Evolutionary conservation across 2,797 vertebrate species (phyloP).

Genomic region (Choloepus didactylus): DNA sequence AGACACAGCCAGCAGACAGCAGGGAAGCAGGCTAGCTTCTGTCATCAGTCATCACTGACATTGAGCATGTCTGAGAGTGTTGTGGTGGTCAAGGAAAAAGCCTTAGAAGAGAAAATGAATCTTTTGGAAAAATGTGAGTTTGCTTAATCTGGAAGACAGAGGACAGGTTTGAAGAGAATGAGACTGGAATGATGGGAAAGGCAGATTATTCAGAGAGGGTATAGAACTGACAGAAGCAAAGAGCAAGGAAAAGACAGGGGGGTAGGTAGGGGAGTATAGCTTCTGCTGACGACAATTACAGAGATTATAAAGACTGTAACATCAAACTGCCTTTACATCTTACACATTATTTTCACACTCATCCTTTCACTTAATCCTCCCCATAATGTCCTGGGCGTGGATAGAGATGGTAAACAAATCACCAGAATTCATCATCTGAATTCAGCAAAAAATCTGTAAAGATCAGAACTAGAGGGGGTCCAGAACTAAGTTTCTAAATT

Average conservation of each 20-base stretch:
- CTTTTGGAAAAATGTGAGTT: constrained; percentile 55
- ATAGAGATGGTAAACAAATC: background rate
- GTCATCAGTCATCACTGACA: background rate
- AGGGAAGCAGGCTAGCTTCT: constrained; percentile 42
- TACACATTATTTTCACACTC: background rate
- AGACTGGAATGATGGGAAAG: background rate
- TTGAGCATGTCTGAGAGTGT: constrained; percentile 60
- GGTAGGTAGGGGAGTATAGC: background rate
- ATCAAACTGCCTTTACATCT: background rate
- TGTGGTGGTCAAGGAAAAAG: constrained; percentile 67
- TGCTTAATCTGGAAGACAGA: constrained; percentile 48
- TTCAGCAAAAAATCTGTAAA: background rate
- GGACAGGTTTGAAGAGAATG: background rate
- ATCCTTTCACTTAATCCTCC: background rate
- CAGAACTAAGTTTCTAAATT: constrained; percentile 4
- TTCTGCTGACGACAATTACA: too few relatives aligned
- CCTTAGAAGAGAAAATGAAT: constrained; percentile 67
- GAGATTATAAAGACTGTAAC: background rate
- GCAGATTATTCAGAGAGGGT: background rate
- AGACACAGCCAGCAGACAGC: constrained; percentile 36
- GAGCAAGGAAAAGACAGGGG: background rate
- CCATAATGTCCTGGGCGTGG: background rate
- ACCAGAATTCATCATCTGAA: constrained; percentile 6
- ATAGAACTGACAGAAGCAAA: background rate
- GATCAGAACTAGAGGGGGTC: background rate